Percentiles rank a stretch among this genome's conserved stretches.
Evolutionary conservation across 2,113 vertebrate genomes (phyloP).

Genomic region (Platysteira castanea): DNA sequence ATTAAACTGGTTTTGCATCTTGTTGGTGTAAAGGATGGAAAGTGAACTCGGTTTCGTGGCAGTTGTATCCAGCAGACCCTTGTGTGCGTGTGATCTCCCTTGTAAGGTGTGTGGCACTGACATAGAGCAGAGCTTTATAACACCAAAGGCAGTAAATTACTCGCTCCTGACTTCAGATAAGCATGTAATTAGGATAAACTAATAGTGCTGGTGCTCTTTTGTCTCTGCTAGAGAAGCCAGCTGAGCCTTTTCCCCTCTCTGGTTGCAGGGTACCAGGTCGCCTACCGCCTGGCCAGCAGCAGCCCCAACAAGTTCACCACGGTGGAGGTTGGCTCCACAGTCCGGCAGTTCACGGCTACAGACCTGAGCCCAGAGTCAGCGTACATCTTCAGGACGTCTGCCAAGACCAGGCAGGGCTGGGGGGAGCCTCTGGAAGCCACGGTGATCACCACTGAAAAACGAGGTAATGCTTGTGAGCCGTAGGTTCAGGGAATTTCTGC

Average conservation of each 20-base stretch:
- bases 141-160: not conserved
- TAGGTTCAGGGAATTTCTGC: not conserved
- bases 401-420: conserved; percentile 94
- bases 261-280: conserved; percentile 88
- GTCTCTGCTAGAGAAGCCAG: not conserved
- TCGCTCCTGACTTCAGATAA: not conserved
- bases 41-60: not conserved
- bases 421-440: conserved; percentile 85
- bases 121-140: not conserved
- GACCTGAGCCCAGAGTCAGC: conserved; percentile 84
- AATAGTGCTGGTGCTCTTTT: not conserved
- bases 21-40: not conserved
- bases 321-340: conserved; percentile 88
- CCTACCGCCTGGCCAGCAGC: conserved; percentile 87
- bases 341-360: conserved; percentile 87
- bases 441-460: conserved; percentile 91
- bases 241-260: not conserved
- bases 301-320: conserved; percentile 88
- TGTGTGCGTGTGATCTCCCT: not conserved
- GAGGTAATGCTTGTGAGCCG: conserved; percentile 75
- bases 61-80: not conserved
- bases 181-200: not conserved
- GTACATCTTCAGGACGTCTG: conserved; percentile 86
- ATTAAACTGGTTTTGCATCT: not conserved
- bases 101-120: not conserved